These are phyloP conservation scores for Coptodon bakossiorum DNA, from an alignment of 2,113 vertebrate genomes.

Conservation along the genomic window DNA sequence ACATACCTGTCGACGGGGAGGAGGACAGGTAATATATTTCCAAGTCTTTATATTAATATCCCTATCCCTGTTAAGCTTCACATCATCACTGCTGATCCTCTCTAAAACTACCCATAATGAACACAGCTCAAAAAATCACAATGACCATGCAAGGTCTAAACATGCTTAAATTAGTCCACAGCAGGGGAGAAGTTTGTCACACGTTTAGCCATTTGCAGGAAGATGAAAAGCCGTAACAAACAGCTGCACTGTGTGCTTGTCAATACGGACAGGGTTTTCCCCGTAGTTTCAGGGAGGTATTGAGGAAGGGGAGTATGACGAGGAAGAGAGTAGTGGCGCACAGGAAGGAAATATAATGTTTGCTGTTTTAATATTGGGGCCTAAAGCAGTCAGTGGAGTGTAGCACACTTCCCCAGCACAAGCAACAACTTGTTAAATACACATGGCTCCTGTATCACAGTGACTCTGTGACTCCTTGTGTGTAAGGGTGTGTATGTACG, in stretches of 20 bases:
- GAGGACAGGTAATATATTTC: conserved; percentile 88
- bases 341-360: conserved; percentile 46
- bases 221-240: not conserved
- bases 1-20: conserved; percentile 91
- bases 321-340: not conserved
- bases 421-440: not conserved
- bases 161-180: not conserved
- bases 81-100: not conserved
- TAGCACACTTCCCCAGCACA: not conserved
- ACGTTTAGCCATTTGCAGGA: not conserved
- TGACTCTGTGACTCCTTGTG: not conserved
- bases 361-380: conserved; percentile 4
- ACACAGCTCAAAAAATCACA: not conserved
- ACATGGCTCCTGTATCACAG: not conserved
- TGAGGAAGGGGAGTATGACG: not conserved
- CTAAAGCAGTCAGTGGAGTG: not conserved
- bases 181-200: not conserved
- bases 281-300: not conserved
- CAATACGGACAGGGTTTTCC: not conserved
- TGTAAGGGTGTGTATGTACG: not conserved
- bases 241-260: not conserved
- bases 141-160: not conserved
- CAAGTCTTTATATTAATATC: not conserved
- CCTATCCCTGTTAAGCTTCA: not conserved
- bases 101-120: not conserved